Base-by-base conservation (phyloP, 2,797 vertebrate species). In the Sternarchorhynchus goeldii region DNA sequence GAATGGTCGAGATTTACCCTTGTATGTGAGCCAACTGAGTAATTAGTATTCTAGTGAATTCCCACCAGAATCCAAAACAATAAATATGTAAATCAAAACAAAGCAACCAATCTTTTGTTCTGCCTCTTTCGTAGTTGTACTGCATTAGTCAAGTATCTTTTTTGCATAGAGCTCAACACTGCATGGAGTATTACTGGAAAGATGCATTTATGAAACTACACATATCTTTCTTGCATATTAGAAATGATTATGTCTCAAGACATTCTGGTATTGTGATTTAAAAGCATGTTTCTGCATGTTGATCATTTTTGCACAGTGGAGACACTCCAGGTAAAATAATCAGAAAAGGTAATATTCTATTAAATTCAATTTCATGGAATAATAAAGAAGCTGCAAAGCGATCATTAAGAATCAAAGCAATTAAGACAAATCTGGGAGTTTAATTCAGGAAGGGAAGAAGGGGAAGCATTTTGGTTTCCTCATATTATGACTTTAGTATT, bases 41-140 rank as follows among this genome's bases (percentile, higher is more conserved):
- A 77, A 92, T 92, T 92, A 92, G 89, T 90, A 92, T 93, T 92
- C 91, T 88, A 83, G 85, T 88, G 88, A 90, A 91, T 91, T 91
- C 92, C 87, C 91, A 79, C 81, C 88, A 88, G 90, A 90, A 90
- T 92, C 89, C 88, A 86, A 89, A 89, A 92, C 90, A 94, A 93
- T 92, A 92, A 92, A 92, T 92, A 92, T 93, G 92, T 91, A 91
- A 93, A 93, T 93, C 81, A 88, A 87, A 89, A 90, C 82, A 90
- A 86, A 88, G 90, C 89, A 89, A 89, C 87, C 84, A 82, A 84
- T 85, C 89, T 87, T 89, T 90, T 89, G 88, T 89, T 86, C 77
- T 82, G 78, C 85, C 85, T 89, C 88, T 88, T 89, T 85, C 85
- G 87, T 87, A 88, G 53, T 64, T 60, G 88, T 89, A 87, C 87